Evolutionary conservation across 2,797 vertebrate genomes (phyloP), one percentile per base, ranked within the genome.

Genomic region (Thunnus albacares): DNA sequence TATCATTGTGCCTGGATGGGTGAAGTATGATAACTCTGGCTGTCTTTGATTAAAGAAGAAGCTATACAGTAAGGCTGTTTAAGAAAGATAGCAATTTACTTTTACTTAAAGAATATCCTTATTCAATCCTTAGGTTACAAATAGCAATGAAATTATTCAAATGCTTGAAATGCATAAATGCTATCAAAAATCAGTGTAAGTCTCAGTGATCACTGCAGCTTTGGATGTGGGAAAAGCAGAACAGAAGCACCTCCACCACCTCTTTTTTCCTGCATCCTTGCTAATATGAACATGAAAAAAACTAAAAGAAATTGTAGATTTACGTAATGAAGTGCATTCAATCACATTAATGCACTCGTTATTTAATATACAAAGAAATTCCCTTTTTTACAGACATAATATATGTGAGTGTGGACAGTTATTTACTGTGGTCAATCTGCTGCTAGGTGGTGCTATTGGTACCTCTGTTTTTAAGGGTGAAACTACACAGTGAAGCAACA

Each of bases 371-470:
- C 49, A 68, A 24, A 71, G 17, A 64, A 55, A 59, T 63, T 15
- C 28, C 3, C 38, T 41, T 83, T 55, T 7, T 15, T 49, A 33
- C 11, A 71, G 55, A 51, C 55, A 38, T 20, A 24, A 66, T 18
- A 28, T 35, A n/a, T 60, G 2, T 74, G 60, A 78, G 41, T 74
- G 53, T 73, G 59, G 64, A 59, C 51, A 22, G 12, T 67, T 65
- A 68, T 68, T 90, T 85, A 79, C 83, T 90, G 86, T 82, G 87
- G 87, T 83, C 78, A 79, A 47, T 52, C 82, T 73, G 87, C 95
- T 95, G 94, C 95, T 95, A 96, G 95, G 93, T 95, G 95, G 95
- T 95, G 94, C 95, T 96, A 89, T 95, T 90, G 88, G 84, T 85
- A 94, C 83, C 56, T 56, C 71, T 87, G 89, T 78, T 65, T 87